phyloP scores from a whole-genome alignment of 2,888 invertebrate genomes.

The Agrotis puta region DNA sequence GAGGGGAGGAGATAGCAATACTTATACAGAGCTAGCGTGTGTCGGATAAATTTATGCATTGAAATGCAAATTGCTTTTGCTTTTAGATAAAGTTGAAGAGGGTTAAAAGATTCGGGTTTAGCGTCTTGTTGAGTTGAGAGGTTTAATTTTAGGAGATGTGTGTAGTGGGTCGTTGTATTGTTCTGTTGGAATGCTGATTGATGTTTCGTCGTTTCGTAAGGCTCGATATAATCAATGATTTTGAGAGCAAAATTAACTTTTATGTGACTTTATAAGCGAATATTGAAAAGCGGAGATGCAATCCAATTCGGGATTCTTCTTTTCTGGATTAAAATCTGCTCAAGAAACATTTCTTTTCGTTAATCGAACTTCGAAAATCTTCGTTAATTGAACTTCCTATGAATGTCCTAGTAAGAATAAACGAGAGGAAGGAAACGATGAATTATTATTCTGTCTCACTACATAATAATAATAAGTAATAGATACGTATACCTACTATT shows the following conservation, averaged over 20 bases:
- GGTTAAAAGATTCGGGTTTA: conserved; percentile 65
- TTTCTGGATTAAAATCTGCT: neutral
- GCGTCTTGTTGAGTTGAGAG: conserved; percentile 52
- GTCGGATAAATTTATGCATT: conserved; percentile 88
- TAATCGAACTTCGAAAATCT: no score
- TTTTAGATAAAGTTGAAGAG: conserved; percentile 69
- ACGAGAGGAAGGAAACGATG: conserved; percentile 31
- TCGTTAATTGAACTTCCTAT: neutral
- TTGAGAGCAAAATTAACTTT: neutral
- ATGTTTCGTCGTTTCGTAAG: conserved; percentile 1
- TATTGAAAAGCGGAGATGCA: neutral
- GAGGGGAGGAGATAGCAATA: conserved; percentile 85
- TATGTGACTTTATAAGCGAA: neutral
- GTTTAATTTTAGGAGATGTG: conserved; percentile 49
- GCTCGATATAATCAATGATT: conserved; percentile 5
- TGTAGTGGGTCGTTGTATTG: conserved; percentile 34
- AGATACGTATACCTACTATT: conserved; percentile 59
- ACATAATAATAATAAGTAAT: conserved; percentile 43
- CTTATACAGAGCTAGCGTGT: conserved; percentile 79
- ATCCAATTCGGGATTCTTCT: neutral
- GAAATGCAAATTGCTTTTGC: conserved; percentile 85
- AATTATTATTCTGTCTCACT: conserved; percentile 43
- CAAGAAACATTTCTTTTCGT: neutral
- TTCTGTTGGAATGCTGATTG: conserved; percentile 26
- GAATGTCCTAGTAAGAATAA: neutral